Base-by-base conservation (phyloP, 2,797 vertebrate genomes). In the Xenopus petersii region DNA sequence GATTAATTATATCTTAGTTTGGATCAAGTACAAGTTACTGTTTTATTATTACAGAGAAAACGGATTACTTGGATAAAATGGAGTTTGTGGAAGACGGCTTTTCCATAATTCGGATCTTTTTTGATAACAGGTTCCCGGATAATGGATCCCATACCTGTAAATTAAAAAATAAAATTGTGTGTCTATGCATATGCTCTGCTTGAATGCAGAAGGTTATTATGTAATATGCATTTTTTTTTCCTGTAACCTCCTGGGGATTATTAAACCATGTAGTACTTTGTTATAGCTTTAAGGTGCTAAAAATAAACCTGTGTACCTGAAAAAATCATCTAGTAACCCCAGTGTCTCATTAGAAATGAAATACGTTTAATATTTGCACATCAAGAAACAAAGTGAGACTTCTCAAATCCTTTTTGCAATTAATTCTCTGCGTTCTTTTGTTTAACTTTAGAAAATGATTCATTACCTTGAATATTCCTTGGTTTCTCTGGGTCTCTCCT, bases 381-480 rank as follows among this genome's bases (percentile, higher is more conserved):
- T 92, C 84, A 82, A 88, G 85, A 94, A 93, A 91, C 94, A 95
- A 96, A 93, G 92, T 93, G 94, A 95, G 94, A 93, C 94, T 96
- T 93, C 89, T 94, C 91, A 94, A 95, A 95, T 95, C 93, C 94
- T 96, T 95, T 94, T 95, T 94, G 94, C 95, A 95, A 97, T 97
- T 96, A 97, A 97, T 98, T 93, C 94, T 93, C 93, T 93, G 81
- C 93, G 95, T 94, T 95, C 91, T 94, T 92, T 92, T 96, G 94
- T 96, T 97, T 60, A 60, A 60, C 58, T 60, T 60, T 96, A 93
- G 93, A 95, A 95, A 96, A 95, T 96, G 95, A 98, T 96, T 98
- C 95, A 97, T 98, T 96, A 95, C 94, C 93, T 93, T 93, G 89
- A 92, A 94, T 91, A 93, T 89, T 92, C 90, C 90, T 92, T 88